Evolutionary conservation across 2,888 invertebrate species (phyloP), one percentile per base, ranked within the genome.

Genomic region (Phyto melanocephala): DNA sequence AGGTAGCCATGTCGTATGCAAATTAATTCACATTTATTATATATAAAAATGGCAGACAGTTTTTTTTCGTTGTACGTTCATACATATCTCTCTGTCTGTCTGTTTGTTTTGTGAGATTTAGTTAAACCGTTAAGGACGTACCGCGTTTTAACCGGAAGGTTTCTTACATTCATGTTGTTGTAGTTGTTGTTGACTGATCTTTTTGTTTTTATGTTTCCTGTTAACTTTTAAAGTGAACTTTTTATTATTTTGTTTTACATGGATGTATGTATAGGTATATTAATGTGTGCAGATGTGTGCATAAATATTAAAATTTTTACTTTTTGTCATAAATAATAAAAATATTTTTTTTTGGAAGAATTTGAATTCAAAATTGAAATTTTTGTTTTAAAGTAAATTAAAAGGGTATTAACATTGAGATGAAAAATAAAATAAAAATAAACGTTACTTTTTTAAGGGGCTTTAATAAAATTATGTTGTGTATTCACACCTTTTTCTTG

Each of bases 121-220:
- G n/a, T 50, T 40, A 65, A 78, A 78, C 77, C 81, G 81, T 81
- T 81, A 81, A 81, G 81, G 77, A 81, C 74, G 68, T 74, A 35
- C 20, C 28, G 56, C 10, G 15, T 74, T 20, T 74, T 74, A 70
- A 78, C 81, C 81, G 81, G 81, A 81, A 81, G 81, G 68, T 40
- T 56, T 62, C 77, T 75, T 65, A 50, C 40, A 70, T 24, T 54
- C 62, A 3, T 58, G 6, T 24, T 10, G 45, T 22, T 54, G 47
- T 15, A 35, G 28, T 50, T 58, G 37, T 37, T 15, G 35, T 56
- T 65, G 37, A 20, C 20, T 13, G 20, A 42, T 42, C 1, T 58
- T 58, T 24, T 47, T 50, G 37, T 28, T 60, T 15, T 6, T 10
- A 60, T 68, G 56, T 80, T 81, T 81, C 76, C 75, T 80, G 80